Evolutionary conservation across 2,113 vertebrate species (phyloP), one percentile per base, ranked within the genome.

Genomic region (Meriones unguiculatus): DNA sequence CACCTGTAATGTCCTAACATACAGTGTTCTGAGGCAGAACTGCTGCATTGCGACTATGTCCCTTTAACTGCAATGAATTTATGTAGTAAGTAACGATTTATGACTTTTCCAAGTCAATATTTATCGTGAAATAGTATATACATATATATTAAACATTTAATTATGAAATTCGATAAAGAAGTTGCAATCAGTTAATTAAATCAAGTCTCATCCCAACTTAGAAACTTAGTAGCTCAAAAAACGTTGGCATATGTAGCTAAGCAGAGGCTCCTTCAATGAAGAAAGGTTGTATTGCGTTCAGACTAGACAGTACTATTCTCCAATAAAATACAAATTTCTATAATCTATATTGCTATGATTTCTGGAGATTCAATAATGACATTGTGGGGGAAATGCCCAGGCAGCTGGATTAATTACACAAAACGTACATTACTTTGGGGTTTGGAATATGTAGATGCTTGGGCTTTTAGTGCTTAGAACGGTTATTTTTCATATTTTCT

Each of bases 401-500:
- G 32, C 18, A 82, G 22, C 25, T 73, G 46, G 35, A 5, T 14
- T 22, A 50, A 89, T 92, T 96, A 75, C 12, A 72, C 57, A 64
- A 85, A 32, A 94, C 73, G 90, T 46, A 38, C 7, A 24, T 52
- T 41, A 70, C 62, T 89, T 77, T 76, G 7, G 57, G 94, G 97
- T 78, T 46, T 89, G 41, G 80, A 91, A 92, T 96, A 70, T 76
- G 35, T 59, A 81, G 52, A 20, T 91, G 95, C 89, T n/a, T 13
- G 28, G 95, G 80, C 70, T 93, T 2, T 38, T 78, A 65, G 73
- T 41, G n/a, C 28, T 84, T 86, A 1, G 86, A 94, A 86, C 94
- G 95, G 91, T 94, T 93, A 97, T 98, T 98, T 98, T 95, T 98
- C 96, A 98, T 72, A 95, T 50, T 13, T 97, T 82, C 20, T 96